A percentile compares a stretch with the other conserved stretches of the same genome.
These are phyloP conservation scores for Dysdera silvatica DNA, from an alignment of 1,140 invertebrate species.

Conservation along the genomic window DNA sequence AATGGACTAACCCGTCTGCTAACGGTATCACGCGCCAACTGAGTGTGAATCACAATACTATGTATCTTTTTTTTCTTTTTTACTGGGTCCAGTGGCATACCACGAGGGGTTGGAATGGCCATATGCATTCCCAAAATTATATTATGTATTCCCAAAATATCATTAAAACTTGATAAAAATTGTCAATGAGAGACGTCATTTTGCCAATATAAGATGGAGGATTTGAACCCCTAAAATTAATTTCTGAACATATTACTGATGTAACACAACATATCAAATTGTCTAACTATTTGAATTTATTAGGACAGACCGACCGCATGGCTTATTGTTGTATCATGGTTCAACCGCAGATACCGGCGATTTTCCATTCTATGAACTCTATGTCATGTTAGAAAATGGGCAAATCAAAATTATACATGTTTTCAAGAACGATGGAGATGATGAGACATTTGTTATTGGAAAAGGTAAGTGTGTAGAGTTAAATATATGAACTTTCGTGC, in stretches of 20 bases:
- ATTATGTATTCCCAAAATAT: too few species aligned
- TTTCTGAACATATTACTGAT: not conserved
- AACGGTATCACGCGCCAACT: too few species aligned
- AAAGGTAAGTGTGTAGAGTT: conserved; percentile 52
- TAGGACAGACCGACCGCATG: conserved; percentile 73
- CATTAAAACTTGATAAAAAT: too few species aligned
- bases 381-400: conserved; percentile 80
- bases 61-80: too few species aligned
- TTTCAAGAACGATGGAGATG: conserved; percentile 70
- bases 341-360: conserved; percentile 63
- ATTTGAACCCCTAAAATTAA: too few species aligned
- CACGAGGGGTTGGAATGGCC: too few species aligned
- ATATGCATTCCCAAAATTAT: too few species aligned
- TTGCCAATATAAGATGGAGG: too few species aligned
- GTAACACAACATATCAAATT: conserved; percentile 3
- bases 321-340: conserved; percentile 69
- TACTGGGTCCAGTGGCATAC: too few species aligned
- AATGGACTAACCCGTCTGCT: too few species aligned
- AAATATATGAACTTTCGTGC: conserved; percentile 27
- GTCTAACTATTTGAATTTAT: conserved; percentile 44
- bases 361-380: conserved; percentile 66
- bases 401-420: conserved; percentile 82
- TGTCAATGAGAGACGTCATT: too few species aligned
- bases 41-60: too few species aligned
- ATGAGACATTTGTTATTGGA: conserved; percentile 65